Conservation (phyloP, 2,888 invertebrate genomes). For the Andrena fulva region DNA sequence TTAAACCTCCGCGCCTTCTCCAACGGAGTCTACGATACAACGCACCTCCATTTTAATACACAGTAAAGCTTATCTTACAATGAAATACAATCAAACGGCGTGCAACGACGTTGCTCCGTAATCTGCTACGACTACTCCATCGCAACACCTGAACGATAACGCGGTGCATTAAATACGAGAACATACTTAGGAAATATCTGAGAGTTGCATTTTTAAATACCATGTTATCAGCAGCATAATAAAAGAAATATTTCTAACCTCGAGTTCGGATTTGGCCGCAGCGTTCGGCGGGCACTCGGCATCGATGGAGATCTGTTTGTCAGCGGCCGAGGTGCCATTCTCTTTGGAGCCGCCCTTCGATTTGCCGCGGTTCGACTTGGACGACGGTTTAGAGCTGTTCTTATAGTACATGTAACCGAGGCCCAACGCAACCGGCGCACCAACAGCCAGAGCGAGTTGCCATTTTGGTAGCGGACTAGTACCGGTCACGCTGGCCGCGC, state of each 20-base stretch:
- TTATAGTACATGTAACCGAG: conserved; percentile 92
- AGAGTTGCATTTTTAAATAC: background rate
- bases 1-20: conserved; percentile 92
- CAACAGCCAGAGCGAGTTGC: conserved; percentile 94
- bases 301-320: conserved; percentile 87
- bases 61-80: background rate
- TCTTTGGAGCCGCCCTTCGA: conserved; percentile 82
- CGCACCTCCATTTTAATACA: background rate
- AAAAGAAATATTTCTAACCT: conserved; percentile 75
- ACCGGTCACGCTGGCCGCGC: conserved; percentile 78
- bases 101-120: no score
- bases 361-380: conserved; percentile 71
- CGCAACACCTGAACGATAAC: no score
- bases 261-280: conserved; percentile 18
- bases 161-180: background rate
- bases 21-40: conserved; percentile 86
- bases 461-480: conserved; percentile 90
- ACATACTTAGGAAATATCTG: background rate
- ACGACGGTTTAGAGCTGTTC: conserved; percentile 84
- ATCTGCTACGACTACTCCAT: no score
- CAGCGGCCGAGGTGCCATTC: conserved; percentile 82
- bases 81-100: background rate
- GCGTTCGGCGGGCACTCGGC: conserved; percentile 85
- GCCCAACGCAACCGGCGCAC: conserved; percentile 93
- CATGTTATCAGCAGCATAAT: background rate